Evolutionary conservation across 92 coral and sea anemone species (phyloP).

Genomic region (Palythoa caribaeorum): DNA sequence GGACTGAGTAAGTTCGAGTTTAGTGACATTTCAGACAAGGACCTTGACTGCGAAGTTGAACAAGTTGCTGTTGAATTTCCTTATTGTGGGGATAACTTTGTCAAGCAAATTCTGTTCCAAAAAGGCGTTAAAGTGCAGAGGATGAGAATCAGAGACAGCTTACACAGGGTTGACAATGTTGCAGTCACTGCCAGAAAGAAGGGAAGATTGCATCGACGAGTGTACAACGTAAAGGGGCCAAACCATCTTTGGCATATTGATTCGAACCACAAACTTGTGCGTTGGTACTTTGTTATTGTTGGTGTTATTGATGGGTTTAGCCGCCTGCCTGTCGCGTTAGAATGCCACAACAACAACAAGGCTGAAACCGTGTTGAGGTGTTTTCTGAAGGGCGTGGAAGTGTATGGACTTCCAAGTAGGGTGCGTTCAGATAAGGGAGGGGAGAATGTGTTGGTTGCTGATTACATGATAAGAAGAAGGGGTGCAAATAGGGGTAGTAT

Average conservation of each 20-base stretch:
- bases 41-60: too few relatives aligned
- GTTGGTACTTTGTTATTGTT: constrained; percentile 44
- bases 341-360: constrained; percentile 57
- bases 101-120: too few relatives aligned
- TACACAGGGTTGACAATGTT: constrained; percentile 4
- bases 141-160: too few relatives aligned
- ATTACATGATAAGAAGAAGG: constrained; percentile 55
- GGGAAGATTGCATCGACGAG: constrained; percentile 50
- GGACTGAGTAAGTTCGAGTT: too few relatives aligned
- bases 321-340: constrained; percentile 43
- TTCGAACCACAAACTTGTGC: constrained; percentile 50
- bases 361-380: constrained; percentile 46
- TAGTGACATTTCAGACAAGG: too few relatives aligned
- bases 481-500: constrained; percentile 65
- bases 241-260: constrained; percentile 60
- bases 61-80: too few relatives aligned
- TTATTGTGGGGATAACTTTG: too few relatives aligned
- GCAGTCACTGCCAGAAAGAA: constrained; percentile 13
- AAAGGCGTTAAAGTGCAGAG: too few relatives aligned
- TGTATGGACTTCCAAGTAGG: constrained; percentile 51
- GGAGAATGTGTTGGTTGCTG: constrained; percentile 57
- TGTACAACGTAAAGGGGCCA: constrained; percentile 54
- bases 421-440: constrained; percentile 57
- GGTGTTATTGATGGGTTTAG: constrained; percentile 60
- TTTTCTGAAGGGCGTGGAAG: constrained; percentile 23